Conservation (phyloP, 2,797 vertebrate genomes). For the Falco columbarius region DNA sequence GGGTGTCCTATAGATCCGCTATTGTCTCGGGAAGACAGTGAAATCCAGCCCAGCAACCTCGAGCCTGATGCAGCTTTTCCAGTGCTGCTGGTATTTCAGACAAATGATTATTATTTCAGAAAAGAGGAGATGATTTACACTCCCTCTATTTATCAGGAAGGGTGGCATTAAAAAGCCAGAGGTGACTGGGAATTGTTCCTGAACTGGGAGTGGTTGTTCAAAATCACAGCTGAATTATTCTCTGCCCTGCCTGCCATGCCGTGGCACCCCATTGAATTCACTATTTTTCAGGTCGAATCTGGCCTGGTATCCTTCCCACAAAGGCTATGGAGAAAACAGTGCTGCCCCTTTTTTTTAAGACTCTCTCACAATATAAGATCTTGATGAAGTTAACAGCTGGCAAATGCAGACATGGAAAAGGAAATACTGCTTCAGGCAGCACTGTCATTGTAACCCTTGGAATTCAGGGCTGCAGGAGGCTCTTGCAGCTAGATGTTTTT, state of each 20-base stretch:
- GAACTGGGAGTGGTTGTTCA: not conserved
- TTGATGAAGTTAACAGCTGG: constrained; percentile 71
- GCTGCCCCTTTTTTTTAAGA: not conserved
- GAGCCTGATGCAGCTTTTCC: not conserved
- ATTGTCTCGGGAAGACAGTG: not conserved
- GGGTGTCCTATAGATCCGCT: not conserved
- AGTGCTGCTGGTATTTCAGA: not conserved
- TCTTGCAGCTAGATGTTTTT: not conserved
- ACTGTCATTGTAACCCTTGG: constrained; percentile 50
- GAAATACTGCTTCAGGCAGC: constrained; percentile 33
- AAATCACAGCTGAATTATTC: not conserved
- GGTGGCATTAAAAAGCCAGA: not conserved
- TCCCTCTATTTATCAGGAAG: not conserved
- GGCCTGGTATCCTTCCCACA: not conserved
- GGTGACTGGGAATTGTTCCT: not conserved
- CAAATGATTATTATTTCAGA: constrained; percentile 36
- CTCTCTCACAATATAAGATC: not conserved
- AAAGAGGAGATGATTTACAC: not conserved
- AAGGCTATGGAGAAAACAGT: constrained; percentile 49
- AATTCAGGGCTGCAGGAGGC: constrained; percentile 42
- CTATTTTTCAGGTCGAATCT: not conserved
- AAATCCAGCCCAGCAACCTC: not conserved
- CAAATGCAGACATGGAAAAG: not conserved
- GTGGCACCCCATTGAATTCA: not conserved
- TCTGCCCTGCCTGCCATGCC: not conserved